Evolutionary conservation across 2,888 invertebrate genomes (phyloP).

Genomic region (Anthrax anthrax): DNA sequence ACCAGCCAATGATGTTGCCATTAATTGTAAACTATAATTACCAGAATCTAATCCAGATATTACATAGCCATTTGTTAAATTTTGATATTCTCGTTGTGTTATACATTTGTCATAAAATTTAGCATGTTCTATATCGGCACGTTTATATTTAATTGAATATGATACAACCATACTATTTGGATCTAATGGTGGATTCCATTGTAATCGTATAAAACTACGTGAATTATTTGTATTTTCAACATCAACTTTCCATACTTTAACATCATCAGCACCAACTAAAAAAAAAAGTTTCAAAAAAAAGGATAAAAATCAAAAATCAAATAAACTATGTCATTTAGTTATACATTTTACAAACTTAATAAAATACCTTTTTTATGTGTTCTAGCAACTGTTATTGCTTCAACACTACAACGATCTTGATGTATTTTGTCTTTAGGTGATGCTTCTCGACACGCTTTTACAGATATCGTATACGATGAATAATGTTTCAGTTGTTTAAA

Average conservation of each 20-base stretch:
- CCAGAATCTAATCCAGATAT: slow-evolving; percentile 52
- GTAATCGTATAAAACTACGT: slow-evolving; percentile 46
- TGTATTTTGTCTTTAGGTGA: slow-evolving; percentile 26
- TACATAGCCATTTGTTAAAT: slow-evolving; percentile 23
- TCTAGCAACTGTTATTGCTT: slow-evolving; percentile 34
- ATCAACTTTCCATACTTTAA: slow-evolving; percentile 37
- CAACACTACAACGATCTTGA: slow-evolving; percentile 37
- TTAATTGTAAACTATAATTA: slow-evolving; percentile 66
- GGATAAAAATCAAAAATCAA: not conserved
- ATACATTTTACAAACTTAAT: too few relatives aligned
- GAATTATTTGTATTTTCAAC: slow-evolving; percentile 32
- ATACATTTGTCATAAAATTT: slow-evolving; percentile 41
- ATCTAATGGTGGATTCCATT: slow-evolving; percentile 65
- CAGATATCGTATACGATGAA: slow-evolving; percentile 57
- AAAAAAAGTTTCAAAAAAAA: not conserved
- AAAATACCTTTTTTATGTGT: slow-evolving; percentile 30
- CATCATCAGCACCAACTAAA: slow-evolving; percentile 52
- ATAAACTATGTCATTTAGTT: too few relatives aligned
- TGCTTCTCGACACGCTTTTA: slow-evolving; percentile 62
- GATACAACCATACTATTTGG: slow-evolving; percentile 84
- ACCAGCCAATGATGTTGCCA: slow-evolving; percentile 65
- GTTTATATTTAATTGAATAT: slow-evolving; percentile 64
- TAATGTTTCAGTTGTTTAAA: slow-evolving; percentile 58
- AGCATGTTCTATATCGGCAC: slow-evolving; percentile 51
- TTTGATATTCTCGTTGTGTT: slow-evolving; percentile 44